Evolutionary conservation across 2,797 vertebrate species (phyloP).

Genomic region (Rhodeus uyekii): DNA sequence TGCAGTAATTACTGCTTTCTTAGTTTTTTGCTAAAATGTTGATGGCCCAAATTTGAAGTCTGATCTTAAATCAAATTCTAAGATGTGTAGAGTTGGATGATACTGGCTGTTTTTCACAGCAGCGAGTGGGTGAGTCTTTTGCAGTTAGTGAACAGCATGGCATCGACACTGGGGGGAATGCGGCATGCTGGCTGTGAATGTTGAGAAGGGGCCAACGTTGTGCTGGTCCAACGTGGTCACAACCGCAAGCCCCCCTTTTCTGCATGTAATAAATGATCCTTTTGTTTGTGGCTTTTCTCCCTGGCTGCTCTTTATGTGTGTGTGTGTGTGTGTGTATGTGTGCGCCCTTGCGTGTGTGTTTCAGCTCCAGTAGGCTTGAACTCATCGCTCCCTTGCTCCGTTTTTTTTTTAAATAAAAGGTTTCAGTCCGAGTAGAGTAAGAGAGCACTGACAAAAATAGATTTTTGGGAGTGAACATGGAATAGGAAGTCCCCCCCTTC

Average conservation of each 20-base stretch:
- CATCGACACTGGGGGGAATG: constrained; percentile 58
- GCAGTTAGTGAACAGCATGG: constrained; percentile 40
- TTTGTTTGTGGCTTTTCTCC: constrained; percentile 73
- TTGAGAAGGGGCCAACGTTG: constrained; percentile 77
- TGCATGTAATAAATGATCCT: constrained; percentile 76
- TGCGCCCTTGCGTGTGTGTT: constrained; percentile 18
- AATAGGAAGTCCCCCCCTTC: constrained; percentile 23
- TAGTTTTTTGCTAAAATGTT: not conserved
- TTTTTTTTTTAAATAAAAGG: constrained; percentile 16
- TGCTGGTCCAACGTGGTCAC: constrained; percentile 71
- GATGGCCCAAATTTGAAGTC: not conserved
- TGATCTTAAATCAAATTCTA: not conserved
- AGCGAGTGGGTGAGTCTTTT: constrained; percentile 56
- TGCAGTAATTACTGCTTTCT: not conserved
- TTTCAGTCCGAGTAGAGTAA: constrained; percentile 28
- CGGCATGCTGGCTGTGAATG: constrained; percentile 79
- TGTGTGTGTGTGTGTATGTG: constrained; percentile 22
- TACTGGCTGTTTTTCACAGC: constrained; percentile 6
- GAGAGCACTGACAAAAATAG: constrained; percentile 44
- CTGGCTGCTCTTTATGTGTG: constrained; percentile 25
- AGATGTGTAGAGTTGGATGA: not conserved
- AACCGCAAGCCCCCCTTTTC: constrained; percentile 61
- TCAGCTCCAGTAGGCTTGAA: constrained; percentile 45
- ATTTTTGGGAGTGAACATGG: constrained; percentile 35
- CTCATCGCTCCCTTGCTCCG: constrained; percentile 29